Base-by-base conservation (phyloP, 2,113 vertebrate genomes). In the Colistium nudipinnis region DNA sequence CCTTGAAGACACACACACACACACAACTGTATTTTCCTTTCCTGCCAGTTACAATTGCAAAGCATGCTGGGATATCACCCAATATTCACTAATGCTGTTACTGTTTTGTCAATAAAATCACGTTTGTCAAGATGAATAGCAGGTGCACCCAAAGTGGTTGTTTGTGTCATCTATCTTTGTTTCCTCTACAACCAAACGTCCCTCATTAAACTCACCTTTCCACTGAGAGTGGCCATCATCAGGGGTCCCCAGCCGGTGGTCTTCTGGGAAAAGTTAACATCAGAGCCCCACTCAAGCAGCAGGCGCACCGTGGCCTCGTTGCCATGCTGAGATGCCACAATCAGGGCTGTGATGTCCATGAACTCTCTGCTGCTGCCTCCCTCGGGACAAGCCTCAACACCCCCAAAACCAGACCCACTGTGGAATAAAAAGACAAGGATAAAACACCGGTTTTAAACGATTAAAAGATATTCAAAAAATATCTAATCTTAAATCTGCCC, bases 201-300 rank as follows among this genome's bases (percentile, higher is more conserved):
- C 48, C 24, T 27, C 25, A 8, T 9, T 28, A 9, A 24, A 11
- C 59, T 12, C 45, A 90, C 94, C 84, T 94, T 94, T 13, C 96
- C 98, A 0, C 89, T 92, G 19, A 95, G 89, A 0, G 96, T 95
- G 0, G 96, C 94, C 67, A 96, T 83, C 98, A 99, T 99, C 53
- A 99, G 89, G 0, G 98, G 95, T 55, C 93, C 97, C 97, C 97
- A 99, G 62, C 95, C 96, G 10, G 95, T 94, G 0, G 94, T 93
- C 85, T 91, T 93, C 70, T 95, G 89, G 4, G 76, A 67, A 3
- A 90, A 93, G 88, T 94, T 96, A 52, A 94, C 94, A 16, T 98
- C 95, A 0, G 95, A 94, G 25, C 97, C 96, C 95, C 97, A 99
- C 48, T 99, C 98, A 35, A 98, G 30, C 30, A 99, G 88, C 59